A percentile compares a stretch with the other conserved stretches of the same genome.
Conservation (phyloP, 2,113 vertebrate species). For the Leucoraja erinaceus region DNA sequence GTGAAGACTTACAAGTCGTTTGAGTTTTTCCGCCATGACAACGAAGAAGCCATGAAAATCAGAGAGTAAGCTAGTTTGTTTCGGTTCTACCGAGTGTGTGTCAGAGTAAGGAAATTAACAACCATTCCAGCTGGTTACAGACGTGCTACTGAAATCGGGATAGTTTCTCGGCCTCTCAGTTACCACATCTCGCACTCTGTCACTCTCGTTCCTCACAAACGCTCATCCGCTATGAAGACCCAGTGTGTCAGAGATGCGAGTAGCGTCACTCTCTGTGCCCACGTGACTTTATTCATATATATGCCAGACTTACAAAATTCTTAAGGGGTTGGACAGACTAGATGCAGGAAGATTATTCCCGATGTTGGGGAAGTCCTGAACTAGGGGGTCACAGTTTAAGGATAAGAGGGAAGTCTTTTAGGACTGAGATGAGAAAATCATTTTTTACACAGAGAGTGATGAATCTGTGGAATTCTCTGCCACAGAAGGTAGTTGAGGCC, state of each 20-base stretch:
- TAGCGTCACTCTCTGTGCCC: not conserved
- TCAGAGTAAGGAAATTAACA: not conserved
- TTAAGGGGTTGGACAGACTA: too few relatives aligned
- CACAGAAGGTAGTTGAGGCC: too few relatives aligned
- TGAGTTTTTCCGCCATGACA: conserved; percentile 95
- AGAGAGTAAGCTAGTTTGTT: conserved; percentile 69
- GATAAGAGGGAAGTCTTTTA: too few relatives aligned
- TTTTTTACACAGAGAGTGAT: too few relatives aligned
- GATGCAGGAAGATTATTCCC: too few relatives aligned
- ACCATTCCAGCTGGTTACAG: not conserved
- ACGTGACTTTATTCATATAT: not conserved
- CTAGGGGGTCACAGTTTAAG: too few relatives aligned
- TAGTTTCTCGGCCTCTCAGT: not conserved
- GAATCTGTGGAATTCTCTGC: too few relatives aligned
- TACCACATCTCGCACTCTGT: not conserved
- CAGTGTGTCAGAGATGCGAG: not conserved
- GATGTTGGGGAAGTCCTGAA: too few relatives aligned
- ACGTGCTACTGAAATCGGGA: not conserved
- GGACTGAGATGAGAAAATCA: too few relatives aligned
- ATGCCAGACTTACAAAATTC: too few relatives aligned
- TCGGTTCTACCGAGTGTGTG: not conserved
- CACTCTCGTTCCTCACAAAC: not conserved
- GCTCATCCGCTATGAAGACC: not conserved
- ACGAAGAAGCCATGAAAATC: conserved; percentile 92
- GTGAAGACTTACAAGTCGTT: conserved; percentile 91